These are phyloP conservation scores for Melanogrammus aeglefinus DNA, from an alignment of 2,797 vertebrate species.

Conservation along the genomic window DNA sequence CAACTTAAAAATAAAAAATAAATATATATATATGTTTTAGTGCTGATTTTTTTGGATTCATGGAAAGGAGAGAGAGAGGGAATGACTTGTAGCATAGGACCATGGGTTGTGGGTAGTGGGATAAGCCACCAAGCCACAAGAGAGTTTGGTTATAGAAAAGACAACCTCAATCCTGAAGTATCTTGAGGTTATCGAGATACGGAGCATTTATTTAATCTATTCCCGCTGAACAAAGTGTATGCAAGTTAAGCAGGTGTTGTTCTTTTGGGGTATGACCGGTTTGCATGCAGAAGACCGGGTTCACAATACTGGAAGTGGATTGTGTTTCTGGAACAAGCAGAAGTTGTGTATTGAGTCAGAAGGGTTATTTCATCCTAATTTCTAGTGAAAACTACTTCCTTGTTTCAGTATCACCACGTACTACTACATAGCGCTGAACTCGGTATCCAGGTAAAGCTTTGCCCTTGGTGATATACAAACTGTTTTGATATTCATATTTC, in stretches of 20 bases:
- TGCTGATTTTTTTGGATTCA: too few species aligned
- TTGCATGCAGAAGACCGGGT: neutral
- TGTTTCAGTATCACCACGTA: neutral
- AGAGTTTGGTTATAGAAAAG: neutral
- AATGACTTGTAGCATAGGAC: too few species aligned
- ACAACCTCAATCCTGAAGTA: neutral
- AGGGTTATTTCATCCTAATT: conserved; percentile 32
- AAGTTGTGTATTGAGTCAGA: conserved; percentile 18
- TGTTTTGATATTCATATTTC: neutral
- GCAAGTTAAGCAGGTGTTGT: neutral
- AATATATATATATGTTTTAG: too few species aligned
- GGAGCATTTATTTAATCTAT: neutral
- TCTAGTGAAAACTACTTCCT: conserved; percentile 17
- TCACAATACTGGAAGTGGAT: neutral
- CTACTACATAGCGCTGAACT: neutral
- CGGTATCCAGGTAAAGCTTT: neutral
- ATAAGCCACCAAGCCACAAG: neutral
- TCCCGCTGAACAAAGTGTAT: neutral
- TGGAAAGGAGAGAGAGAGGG: too few species aligned
- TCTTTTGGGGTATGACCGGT: neutral
- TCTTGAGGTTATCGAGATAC: neutral
- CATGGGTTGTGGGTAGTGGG: neutral
- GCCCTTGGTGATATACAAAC: neutral
- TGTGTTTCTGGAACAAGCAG: neutral
- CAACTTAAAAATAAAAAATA: too few species aligned